Conservation (phyloP, 1,140 invertebrate genomes). For the Heliconius eleuchia region DNA sequence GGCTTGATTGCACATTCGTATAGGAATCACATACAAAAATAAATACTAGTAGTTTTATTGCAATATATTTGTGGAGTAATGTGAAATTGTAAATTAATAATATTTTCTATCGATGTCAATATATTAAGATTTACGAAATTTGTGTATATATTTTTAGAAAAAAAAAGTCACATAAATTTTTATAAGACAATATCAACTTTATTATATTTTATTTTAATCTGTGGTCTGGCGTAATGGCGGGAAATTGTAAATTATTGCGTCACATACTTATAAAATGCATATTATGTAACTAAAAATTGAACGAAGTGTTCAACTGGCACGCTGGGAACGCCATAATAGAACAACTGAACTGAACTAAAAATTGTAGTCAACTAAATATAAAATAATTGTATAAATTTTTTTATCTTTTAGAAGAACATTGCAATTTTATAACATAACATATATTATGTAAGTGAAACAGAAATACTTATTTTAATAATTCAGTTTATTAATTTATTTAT, state of each 20-base stretch:
- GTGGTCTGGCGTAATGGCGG: not conserved
- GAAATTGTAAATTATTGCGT: not conserved
- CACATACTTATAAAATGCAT: not conserved
- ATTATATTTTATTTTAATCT: not conserved
- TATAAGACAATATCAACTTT: no score
- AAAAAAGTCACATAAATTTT: not conserved
- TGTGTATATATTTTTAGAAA: not conserved
- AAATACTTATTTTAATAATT: not conserved
- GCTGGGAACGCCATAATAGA: no score
- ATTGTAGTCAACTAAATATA: no score
- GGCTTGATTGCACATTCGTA: constrained; percentile 7
- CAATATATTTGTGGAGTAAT: not conserved
- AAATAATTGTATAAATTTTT: no score
- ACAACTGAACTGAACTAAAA: no score
- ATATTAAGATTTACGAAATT: not conserved
- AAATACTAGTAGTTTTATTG: not conserved
- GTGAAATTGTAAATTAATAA: not conserved
- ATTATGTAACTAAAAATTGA: not conserved
- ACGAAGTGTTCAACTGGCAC: no score
- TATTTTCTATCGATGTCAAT: not conserved
- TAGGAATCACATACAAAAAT: not conserved
- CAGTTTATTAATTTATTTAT: not conserved
- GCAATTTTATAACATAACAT: not conserved
- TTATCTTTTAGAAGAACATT: no score
- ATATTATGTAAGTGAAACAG: not conserved